Evolutionary conservation across 2,113 vertebrate species (phyloP).

Genomic region (Podocnemis expansa): DNA sequence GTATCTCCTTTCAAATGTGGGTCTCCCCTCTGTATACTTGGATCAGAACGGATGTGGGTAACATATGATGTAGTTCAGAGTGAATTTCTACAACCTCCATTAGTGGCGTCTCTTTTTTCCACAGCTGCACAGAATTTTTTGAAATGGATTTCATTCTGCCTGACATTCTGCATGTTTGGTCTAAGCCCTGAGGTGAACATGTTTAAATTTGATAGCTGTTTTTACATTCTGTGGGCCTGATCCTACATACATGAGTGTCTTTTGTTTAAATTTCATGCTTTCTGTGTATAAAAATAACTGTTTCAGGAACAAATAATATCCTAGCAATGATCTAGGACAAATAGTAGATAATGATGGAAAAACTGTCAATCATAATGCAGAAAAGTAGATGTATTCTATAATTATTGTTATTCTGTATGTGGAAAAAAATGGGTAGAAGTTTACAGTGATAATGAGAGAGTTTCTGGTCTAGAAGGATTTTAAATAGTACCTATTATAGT

Average conservation of each 20-base stretch:
- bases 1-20: not conserved
- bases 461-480: conserved; percentile 22
- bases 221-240: not conserved
- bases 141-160: fast-evolving
- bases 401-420: conserved; percentile 22
- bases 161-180: fast-evolving
- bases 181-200: not conserved
- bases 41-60: not conserved
- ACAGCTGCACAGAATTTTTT: fast-evolving
- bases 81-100: not conserved
- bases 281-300: not conserved
- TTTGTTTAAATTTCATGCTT: not conserved
- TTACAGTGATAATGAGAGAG: not conserved
- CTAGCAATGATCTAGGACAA: not conserved
- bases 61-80: not conserved
- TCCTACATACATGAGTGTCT: not conserved
- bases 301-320: not conserved
- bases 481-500: conserved; percentile 41
- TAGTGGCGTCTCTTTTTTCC: not conserved
- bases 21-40: not conserved
- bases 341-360: fast-evolving
- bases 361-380: not conserved
- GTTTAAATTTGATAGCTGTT: fast-evolving
- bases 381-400: not conserved
- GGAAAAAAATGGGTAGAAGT: not conserved